Conservation (phyloP, 2,888 invertebrate species). For the Drosophila fungiperda region DNA sequence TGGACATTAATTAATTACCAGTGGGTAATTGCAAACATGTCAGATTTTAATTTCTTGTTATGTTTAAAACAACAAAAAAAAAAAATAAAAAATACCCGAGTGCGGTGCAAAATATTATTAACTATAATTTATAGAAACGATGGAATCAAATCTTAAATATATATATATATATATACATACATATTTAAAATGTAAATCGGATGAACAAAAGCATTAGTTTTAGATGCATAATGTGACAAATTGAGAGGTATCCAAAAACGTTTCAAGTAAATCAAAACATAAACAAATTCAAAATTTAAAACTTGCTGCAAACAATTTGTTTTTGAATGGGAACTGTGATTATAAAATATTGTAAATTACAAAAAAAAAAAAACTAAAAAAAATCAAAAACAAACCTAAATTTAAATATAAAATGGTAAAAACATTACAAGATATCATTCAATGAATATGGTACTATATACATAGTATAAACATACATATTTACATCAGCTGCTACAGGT, state of each 20-base stretch:
- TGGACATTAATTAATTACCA: slow-evolving; percentile 6
- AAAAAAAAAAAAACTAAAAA: slow-evolving; percentile 31
- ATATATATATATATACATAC: slow-evolving; percentile 14
- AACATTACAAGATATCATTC: slow-evolving; percentile 47
- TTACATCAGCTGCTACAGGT: slow-evolving; percentile 50
- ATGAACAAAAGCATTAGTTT: slow-evolving; percentile 24
- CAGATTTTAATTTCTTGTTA: slow-evolving; percentile 29
- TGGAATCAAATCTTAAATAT: slow-evolving; percentile 20
- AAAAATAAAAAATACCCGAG: slow-evolving; percentile 1
- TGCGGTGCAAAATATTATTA: slow-evolving; percentile 35
- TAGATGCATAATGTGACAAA: slow-evolving; percentile 43
- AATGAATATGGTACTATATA: slow-evolving; percentile 70
- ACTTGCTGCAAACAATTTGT: slow-evolving; percentile 57
- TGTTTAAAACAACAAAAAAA: slow-evolving; percentile 1
- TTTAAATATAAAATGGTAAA: slow-evolving; percentile 23
- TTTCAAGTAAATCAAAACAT: slow-evolving; percentile 64
- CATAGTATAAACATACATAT: slow-evolving; percentile 53
- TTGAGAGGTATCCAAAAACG: slow-evolving; percentile 52
- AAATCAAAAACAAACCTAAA: slow-evolving; percentile 21
- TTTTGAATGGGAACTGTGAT: slow-evolving; percentile 80
- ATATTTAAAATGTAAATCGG: slow-evolving; percentile 26
- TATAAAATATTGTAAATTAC: slow-evolving; percentile 72
- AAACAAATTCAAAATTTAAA: slow-evolving; percentile 68
- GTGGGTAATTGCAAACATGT: slow-evolving; percentile 8
- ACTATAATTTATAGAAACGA: slow-evolving; percentile 33